Conservation (phyloP, 2,797 vertebrate species). For the Eptatretus atami region DNA sequence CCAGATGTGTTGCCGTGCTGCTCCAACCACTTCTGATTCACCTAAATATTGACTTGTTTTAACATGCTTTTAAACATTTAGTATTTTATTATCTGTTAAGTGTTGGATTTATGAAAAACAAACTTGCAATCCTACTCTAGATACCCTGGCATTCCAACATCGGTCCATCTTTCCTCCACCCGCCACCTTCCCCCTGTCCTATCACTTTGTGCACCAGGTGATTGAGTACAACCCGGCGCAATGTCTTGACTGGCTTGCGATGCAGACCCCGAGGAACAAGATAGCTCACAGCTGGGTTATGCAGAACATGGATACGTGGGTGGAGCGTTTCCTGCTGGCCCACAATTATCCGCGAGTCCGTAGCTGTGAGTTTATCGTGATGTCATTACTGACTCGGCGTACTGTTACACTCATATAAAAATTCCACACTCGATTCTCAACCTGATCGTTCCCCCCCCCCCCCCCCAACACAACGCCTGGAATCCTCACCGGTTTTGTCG, state of each 20-base stretch:
- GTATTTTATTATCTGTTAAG: too few relatives aligned
- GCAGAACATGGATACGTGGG: slow-evolving; percentile 99
- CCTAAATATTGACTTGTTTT: too few relatives aligned
- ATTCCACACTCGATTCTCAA: too few relatives aligned
- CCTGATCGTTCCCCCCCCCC: too few relatives aligned
- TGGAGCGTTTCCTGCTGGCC: slow-evolving; percentile 74
- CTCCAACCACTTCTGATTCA: too few relatives aligned
- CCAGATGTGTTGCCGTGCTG: too few relatives aligned
- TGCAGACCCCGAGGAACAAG: slow-evolving; percentile 82
- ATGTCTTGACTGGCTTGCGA: slow-evolving; percentile 87
- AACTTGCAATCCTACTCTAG: background rate
- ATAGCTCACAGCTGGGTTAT: slow-evolving; percentile 94
- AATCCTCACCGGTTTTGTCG: too few relatives aligned
- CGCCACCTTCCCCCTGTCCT: slow-evolving; percentile 9
- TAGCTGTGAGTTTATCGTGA: slow-evolving; percentile 35
- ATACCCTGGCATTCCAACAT: background rate
- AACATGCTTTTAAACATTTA: too few relatives aligned
- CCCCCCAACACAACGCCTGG: too few relatives aligned
- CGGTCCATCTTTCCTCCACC: background rate
- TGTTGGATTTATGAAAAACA: slow-evolving; percentile 7
- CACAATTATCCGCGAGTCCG: slow-evolving; percentile 93
- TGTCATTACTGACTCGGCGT: too few relatives aligned
- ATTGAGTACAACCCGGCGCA: slow-evolving; percentile 95
- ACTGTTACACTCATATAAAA: too few relatives aligned
- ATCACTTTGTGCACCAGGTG: slow-evolving; percentile 23